phyloP scores from a whole-genome alignment of 2,113 vertebrate species.

The Uria aalge region DNA sequence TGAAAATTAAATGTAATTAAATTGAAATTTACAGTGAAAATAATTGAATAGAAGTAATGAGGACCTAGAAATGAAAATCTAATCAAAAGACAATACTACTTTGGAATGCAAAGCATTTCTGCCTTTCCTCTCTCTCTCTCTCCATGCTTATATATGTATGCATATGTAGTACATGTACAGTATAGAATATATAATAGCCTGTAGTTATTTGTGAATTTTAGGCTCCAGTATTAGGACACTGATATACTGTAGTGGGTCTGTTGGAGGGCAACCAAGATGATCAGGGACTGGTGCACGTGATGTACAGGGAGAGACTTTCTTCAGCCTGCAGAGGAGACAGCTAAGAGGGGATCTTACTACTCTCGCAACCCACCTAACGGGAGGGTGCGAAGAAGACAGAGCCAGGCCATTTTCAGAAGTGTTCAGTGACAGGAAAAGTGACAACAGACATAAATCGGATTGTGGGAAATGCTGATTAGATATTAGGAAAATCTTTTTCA shows the following conservation, averaged over 20 bases:
- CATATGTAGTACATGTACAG: accelerated
- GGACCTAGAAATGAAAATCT: neutral
- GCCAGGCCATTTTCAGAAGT: neutral
- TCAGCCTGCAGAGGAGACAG: neutral
- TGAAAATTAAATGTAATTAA: neutral
- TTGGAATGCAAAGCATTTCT: neutral
- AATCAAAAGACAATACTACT: neutral
- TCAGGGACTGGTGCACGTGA: neutral
- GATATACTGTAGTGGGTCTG: neutral
- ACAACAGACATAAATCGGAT: neutral
- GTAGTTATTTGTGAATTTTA: neutral
- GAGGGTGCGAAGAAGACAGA: neutral
- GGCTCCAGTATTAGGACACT: neutral
- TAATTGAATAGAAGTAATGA: neutral
- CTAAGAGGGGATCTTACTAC: neutral
- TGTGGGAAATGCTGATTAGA: neutral
- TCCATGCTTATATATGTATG: neutral
- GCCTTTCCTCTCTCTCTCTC: neutral
- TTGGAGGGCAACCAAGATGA: neutral
- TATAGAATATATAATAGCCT: neutral
- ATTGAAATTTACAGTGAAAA: neutral
- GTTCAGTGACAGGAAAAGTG: neutral
- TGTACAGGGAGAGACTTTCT: neutral
- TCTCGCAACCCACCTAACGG: neutral
- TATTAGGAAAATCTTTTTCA: neutral